Percentiles rank a stretch among this genome's conserved stretches.
Conservation (phyloP, 2,797 vertebrate species). For the Decapterus maruadsi region DNA sequence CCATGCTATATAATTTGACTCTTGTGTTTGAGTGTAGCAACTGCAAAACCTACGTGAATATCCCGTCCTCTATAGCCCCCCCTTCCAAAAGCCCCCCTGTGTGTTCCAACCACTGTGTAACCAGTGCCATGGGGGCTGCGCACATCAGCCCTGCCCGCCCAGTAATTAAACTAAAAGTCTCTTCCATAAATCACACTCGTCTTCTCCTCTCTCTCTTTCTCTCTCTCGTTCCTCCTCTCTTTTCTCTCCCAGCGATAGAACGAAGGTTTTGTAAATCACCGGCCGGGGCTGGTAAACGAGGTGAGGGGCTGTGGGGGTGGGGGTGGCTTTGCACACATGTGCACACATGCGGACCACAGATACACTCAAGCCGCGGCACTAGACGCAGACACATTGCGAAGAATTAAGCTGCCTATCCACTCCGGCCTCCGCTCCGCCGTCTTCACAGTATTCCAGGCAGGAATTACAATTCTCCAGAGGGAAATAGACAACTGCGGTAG, state of each 20-base stretch:
- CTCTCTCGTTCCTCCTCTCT: constrained; percentile 37
- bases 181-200: constrained; percentile 84
- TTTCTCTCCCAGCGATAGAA: constrained; percentile 63
- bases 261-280: constrained; percentile 79
- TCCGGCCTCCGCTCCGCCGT: constrained; percentile 22
- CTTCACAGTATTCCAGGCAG: constrained; percentile 41
- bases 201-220: constrained; percentile 46
- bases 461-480: constrained; percentile 53
- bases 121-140: constrained; percentile 67
- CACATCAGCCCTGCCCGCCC: constrained; percentile 75
- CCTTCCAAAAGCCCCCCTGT: constrained; percentile 28
- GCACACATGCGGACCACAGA: background rate
- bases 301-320: background rate
- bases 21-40: constrained; percentile 21
- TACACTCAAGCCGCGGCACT: constrained; percentile 2
- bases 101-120: constrained; percentile 56
- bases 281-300: constrained; percentile 47
- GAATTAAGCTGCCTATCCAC: constrained; percentile 56
- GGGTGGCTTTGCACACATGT: constrained; percentile 20
- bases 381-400: constrained; percentile 62
- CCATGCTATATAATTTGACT: constrained; percentile 38
- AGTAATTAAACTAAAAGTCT: constrained; percentile 88
- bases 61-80: constrained; percentile 44
- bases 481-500: constrained; percentile 42
- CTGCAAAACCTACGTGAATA: constrained; percentile 32